A percentile compares a stretch with the other conserved stretches of the same genome.
Evolutionary conservation across 2,113 vertebrate species (phyloP).

Genomic region (Callorhinus ursinus): DNA sequence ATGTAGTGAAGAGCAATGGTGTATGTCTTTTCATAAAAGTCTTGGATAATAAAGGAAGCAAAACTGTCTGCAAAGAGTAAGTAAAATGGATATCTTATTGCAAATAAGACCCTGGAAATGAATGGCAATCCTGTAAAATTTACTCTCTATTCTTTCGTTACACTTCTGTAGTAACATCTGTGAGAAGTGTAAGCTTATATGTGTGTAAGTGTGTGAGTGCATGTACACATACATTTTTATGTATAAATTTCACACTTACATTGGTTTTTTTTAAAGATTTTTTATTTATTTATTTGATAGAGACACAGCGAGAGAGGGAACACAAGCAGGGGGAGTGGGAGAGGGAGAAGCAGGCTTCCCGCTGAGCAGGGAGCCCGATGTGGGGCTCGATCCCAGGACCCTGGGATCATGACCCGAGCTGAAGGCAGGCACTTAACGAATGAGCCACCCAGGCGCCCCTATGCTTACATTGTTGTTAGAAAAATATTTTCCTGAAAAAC

Average conservation of each 20-base stretch:
- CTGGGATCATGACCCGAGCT: too few species aligned
- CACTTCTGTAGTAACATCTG: background rate
- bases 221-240: background rate
- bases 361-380: too few species aligned
- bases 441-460: too few species aligned
- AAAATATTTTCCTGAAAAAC: background rate
- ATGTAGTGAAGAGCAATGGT: background rate
- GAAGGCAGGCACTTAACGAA: too few species aligned
- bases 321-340: too few species aligned
- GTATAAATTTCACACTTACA: background rate
- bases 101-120: background rate
- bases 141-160: background rate
- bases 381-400: too few species aligned
- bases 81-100: background rate
- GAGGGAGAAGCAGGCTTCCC: too few species aligned
- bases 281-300: too few species aligned
- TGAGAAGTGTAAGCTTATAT: background rate
- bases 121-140: background rate
- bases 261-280: background rate
- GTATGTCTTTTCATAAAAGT: background rate
- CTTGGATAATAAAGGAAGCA: background rate
- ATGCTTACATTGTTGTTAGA: background rate
- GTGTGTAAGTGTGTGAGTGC: background rate
- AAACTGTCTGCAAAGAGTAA: background rate
- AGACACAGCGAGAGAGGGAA: too few species aligned